These are phyloP conservation scores for Nesidiocoris tenuis DNA, from an alignment of 2,888 invertebrate genomes.

Conservation along the genomic window DNA sequence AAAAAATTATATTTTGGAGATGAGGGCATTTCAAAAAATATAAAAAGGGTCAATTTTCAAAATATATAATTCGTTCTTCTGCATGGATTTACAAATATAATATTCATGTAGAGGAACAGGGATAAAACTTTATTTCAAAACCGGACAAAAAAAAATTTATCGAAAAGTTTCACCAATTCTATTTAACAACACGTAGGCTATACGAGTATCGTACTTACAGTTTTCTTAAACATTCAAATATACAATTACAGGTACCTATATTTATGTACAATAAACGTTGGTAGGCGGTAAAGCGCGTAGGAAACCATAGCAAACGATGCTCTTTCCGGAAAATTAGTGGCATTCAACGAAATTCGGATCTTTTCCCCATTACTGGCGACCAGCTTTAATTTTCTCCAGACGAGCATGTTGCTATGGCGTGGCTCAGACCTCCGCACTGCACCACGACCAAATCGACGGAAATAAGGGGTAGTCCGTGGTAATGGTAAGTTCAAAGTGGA, in stretches of 20 bases:
- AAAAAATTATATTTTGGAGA: no score
- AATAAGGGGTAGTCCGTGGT: neutral
- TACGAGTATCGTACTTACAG: neutral
- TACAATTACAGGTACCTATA: neutral
- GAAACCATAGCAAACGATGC: conserved; percentile 29
- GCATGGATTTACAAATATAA: conserved; percentile 24
- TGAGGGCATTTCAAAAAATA: no score
- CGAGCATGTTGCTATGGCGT: conserved; percentile 23
- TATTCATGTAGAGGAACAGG: no score
- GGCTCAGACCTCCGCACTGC: conserved; percentile 26
- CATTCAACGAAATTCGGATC: neutral
- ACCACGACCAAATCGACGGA: conserved; percentile 2
- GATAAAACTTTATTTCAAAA: no score
- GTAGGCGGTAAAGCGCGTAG: conserved; percentile 19
- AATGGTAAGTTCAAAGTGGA: neutral
- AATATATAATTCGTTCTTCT: conserved; percentile 12
- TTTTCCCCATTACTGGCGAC: neutral
- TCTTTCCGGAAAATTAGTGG: neutral
- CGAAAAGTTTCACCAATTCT: no score
- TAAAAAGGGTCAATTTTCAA: conserved; percentile 3
- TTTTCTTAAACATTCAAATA: neutral
- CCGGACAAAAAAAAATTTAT: no score
- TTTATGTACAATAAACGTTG: conserved; percentile 7
- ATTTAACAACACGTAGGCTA: no score
- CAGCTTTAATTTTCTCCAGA: no score